Evolutionary conservation across 2,888 invertebrate species (phyloP).

Genomic region (Diarsia dahlii): DNA sequence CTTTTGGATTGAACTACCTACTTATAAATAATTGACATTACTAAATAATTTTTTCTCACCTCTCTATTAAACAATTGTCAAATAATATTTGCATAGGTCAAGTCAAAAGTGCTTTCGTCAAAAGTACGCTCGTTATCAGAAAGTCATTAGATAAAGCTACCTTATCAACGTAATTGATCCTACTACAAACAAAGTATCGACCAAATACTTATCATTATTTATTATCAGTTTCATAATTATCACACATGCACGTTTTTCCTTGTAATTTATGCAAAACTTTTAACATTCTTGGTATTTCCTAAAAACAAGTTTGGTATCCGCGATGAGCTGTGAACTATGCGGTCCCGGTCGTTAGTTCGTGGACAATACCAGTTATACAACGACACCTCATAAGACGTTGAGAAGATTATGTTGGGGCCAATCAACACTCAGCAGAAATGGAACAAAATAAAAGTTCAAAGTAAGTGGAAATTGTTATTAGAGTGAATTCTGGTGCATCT

Average conservation of each 20-base stretch:
- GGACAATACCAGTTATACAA: slow-evolving; percentile 37
- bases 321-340: slow-evolving; percentile 45
- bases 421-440: not conserved
- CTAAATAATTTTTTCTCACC: not conserved
- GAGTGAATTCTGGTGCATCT: not conserved
- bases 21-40: not conserved
- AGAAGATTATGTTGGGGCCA: not conserved
- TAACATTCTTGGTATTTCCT: slow-evolving; percentile 69
- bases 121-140: slow-evolving; percentile 26
- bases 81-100: slow-evolving; percentile 12
- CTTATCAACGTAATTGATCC: slow-evolving; percentile 29
- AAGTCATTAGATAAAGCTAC: slow-evolving; percentile 31
- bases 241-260: slow-evolving; percentile 22
- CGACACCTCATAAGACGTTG: slow-evolving; percentile 23
- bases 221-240: slow-evolving; percentile 44
- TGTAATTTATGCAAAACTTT: slow-evolving; percentile 62
- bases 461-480: slow-evolving; percentile 16
- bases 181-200: slow-evolving; percentile 19
- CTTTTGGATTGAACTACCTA: not conserved
- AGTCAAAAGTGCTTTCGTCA: slow-evolving; percentile 7
- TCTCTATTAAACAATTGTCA: not conserved
- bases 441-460: not conserved
- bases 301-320: slow-evolving; percentile 77
- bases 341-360: slow-evolving; percentile 33
- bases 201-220: slow-evolving; percentile 33